Evolutionary conservation across 2,797 vertebrate species (phyloP).

Genomic region (Microctenopoma lineatum): DNA sequence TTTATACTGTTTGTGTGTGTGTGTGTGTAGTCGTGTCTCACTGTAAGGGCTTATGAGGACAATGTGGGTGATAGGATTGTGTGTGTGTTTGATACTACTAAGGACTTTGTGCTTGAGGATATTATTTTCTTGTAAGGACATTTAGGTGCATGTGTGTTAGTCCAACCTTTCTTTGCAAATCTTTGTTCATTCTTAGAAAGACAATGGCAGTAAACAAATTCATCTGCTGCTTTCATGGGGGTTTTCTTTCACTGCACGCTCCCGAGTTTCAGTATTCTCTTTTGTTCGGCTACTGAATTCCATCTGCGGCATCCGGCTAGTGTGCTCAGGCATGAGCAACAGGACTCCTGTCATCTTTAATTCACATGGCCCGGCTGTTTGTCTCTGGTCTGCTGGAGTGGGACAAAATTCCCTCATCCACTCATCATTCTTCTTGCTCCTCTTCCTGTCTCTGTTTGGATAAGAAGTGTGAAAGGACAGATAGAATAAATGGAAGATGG

Average conservation of each 20-base stretch:
- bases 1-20: not conserved
- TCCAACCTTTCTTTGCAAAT: slow-evolving; percentile 24
- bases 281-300: slow-evolving; percentile 23
- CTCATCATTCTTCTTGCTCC: slow-evolving; percentile 51
- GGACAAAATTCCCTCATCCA: slow-evolving; percentile 48
- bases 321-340: slow-evolving; percentile 27
- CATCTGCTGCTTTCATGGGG: slow-evolving; percentile 44
- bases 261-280: slow-evolving; percentile 11
- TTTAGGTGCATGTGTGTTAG: slow-evolving; percentile 19
- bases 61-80: not conserved
- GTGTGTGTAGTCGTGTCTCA: not conserved
- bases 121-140: not conserved
- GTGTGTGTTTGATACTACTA: not conserved
- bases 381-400: slow-evolving; percentile 38
- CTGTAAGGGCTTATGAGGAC: not conserved
- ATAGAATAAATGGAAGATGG: slow-evolving; percentile 29
- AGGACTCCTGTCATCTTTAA: slow-evolving; percentile 64
- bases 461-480: slow-evolving; percentile 31
- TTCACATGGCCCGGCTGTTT: slow-evolving; percentile 50
- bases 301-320: slow-evolving; percentile 9
- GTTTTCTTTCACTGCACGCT: slow-evolving; percentile 3
- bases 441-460: slow-evolving; percentile 34
- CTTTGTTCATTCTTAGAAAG: slow-evolving; percentile 23
- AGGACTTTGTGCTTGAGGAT: slow-evolving; percentile 6
- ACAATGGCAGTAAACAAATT: slow-evolving; percentile 47